Evolutionary conservation across 1,140 invertebrate species (phyloP).

Genomic region (Brachionus angularis): DNA sequence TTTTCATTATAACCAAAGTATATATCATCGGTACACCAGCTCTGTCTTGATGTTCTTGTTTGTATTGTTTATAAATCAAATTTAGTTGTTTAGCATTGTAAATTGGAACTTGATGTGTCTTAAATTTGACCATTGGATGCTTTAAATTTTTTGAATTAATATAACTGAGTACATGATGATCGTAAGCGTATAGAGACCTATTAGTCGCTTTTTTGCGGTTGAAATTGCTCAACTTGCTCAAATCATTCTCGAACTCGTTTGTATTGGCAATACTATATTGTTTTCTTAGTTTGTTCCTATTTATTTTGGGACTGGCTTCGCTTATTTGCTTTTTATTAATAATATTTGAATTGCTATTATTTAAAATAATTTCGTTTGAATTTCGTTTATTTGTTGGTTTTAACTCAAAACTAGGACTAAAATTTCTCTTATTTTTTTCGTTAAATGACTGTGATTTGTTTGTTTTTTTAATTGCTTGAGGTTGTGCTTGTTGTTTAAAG

Average conservation of each 20-base stretch:
- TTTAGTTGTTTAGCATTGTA: conserved; percentile 26
- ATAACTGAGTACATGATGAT: too few species aligned
- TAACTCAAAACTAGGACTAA: too few species aligned
- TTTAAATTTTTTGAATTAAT: not conserved
- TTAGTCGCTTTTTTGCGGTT: not conserved
- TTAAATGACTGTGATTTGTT: conserved; percentile 3
- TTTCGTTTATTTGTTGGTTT: too few species aligned
- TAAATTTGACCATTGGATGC: not conserved
- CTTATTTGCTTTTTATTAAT: too few species aligned
- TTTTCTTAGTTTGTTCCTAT: too few species aligned
- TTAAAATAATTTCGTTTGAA: too few species aligned
- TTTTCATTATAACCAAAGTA: conserved; percentile 20
- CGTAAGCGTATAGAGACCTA: not conserved
- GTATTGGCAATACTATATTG: too few species aligned
- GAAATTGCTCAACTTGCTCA: not conserved
- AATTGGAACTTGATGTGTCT: conserved; percentile 18
- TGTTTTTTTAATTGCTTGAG: not conserved
- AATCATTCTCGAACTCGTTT: too few species aligned
- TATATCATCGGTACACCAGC: conserved; percentile 29
- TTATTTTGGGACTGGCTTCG: too few species aligned
- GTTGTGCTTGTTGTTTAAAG: too few species aligned
- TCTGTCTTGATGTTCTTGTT: conserved; percentile 19
- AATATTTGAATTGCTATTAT: too few species aligned
- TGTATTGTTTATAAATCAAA: conserved; percentile 33
- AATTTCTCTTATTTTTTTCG: too few species aligned